phyloP scores from a whole-genome alignment of 1,140 invertebrate genomes.

The Musca vetustissima region DNA sequence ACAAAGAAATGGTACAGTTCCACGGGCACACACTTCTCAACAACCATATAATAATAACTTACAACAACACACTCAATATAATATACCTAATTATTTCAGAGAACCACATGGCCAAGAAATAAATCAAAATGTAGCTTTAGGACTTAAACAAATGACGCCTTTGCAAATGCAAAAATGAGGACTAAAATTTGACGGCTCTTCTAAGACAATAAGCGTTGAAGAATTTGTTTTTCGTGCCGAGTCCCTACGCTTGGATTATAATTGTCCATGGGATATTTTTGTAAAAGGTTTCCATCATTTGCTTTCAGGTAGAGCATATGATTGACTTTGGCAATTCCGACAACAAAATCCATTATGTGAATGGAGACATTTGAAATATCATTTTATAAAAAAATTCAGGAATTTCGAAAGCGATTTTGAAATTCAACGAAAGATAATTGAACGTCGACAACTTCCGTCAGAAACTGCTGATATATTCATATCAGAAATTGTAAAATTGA shows the following conservation, averaged over 20 bases:
- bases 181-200: not conserved
- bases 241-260: not conserved
- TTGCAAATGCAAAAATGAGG: constrained; percentile 4
- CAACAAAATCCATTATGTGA: not conserved
- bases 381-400: not conserved
- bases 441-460: not conserved
- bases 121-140: not conserved
- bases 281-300: constrained; percentile 6
- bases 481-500: not conserved
- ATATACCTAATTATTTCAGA: not conserved
- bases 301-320: not conserved
- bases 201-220: too few species aligned
- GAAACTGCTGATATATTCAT: not conserved
- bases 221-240: too few species aligned
- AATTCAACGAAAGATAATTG: not conserved
- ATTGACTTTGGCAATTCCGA: not conserved
- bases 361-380: not conserved
- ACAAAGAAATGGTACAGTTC: not conserved
- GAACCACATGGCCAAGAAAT: not conserved
- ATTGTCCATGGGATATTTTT: not conserved
- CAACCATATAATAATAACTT: not conserved
- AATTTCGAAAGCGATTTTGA: not conserved
- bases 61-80: not conserved
- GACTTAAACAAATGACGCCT: not conserved
- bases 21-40: not conserved